Evolutionary conservation across 1,140 invertebrate genomes (phyloP), one percentile per base, ranked within the genome.

Genomic region (Diorhabda carinulata): DNA sequence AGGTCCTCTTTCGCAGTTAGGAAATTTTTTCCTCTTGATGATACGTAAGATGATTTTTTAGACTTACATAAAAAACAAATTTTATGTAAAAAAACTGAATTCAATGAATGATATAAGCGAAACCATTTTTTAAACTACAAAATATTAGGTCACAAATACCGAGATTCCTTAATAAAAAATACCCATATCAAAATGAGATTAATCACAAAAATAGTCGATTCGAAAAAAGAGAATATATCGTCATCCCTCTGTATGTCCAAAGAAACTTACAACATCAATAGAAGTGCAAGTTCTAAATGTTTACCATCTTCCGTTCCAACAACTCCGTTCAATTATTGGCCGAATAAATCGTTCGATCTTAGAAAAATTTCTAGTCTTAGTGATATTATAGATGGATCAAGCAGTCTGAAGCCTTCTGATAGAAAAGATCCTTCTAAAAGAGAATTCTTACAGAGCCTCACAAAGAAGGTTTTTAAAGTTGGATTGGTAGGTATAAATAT

Each of bases 341-440:
- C 73, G 2, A 43, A 66, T 7, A 63, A 7, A 44, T 6, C 56
- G 41, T 73, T 70, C 61, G 73, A 61, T 43, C 64, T 81, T 7
- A 70, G 75, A 65, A 78, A 74, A 72, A 79, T 76, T 56, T 68
- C 72, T 40, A 80, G 77, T 61, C 72, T 72, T 9, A 73, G 69
- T 43, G 73, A 74, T 43, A 69, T 81, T 1, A 70, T 84, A 43
- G 82, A 84, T 69, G 80, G 79, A 7, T 83, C 85, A 64, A 84
- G 92, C 9, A 92, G 92, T 41, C 92, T 92, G 81, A 92, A 92
- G 76, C 92, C 93, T 2, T 94, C 92, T 0, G 92, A 95, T 80
- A 87, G 89, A 77, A 87, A 88, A 80, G 91, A 95, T 81, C 91
- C 91, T 2, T 81, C 84, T 60, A 94, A 94, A 81, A 88, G 87